Percentiles rank a stretch among this genome's conserved stretches.
These are phyloP conservation scores for Molothrus ater DNA, from an alignment of 2,797 vertebrate genomes.

Conservation along the genomic window DNA sequence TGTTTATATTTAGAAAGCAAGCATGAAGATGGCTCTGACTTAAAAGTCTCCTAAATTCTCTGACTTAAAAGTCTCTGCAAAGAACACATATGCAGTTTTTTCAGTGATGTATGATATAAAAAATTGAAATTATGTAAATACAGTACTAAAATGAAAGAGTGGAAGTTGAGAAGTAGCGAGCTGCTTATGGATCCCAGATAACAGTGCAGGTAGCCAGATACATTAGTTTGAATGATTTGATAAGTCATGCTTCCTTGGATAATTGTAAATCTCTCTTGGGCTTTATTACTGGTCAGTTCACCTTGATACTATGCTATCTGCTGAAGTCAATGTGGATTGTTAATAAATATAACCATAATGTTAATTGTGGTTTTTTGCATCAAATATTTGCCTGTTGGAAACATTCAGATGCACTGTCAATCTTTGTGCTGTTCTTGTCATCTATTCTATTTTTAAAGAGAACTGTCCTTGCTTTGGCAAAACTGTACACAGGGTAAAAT, in stretches of 20 bases:
- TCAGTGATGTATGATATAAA: neutral
- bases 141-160: neutral
- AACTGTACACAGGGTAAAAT: neutral
- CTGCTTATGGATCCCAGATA: neutral
- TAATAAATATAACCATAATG: neutral
- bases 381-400: neutral
- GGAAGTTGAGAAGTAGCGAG: neutral
- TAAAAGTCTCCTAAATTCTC: neutral
- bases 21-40: neutral
- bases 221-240: neutral
- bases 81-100: neutral
- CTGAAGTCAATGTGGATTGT: neutral
- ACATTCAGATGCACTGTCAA: neutral
- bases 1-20: neutral
- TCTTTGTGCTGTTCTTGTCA: neutral
- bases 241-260: neutral
- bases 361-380: neutral
- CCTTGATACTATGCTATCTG: neutral
- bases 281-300: neutral
- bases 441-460: neutral
- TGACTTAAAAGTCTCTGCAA: neutral
- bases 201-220: neutral
- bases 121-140: neutral
- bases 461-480: neutral
- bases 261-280: neutral